These are phyloP conservation scores for Brotula barbata DNA, from an alignment of 2,797 vertebrate species.

Conservation along the genomic window DNA sequence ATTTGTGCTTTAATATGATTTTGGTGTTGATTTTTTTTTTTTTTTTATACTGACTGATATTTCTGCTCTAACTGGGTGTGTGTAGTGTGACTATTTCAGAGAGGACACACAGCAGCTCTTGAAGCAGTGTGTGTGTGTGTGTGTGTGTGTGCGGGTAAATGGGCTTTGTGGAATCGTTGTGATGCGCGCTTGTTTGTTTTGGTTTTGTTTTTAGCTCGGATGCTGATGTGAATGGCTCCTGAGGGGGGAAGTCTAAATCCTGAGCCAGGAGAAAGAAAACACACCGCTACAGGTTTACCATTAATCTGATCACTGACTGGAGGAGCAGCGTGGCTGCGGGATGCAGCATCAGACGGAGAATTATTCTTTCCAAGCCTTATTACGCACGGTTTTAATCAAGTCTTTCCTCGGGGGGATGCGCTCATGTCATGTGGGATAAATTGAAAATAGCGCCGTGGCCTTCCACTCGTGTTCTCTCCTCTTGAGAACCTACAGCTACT, in stretches of 20 bases:
- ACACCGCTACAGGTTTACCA: constrained; percentile 3
- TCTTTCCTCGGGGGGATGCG: constrained; percentile 17
- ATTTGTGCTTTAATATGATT: no score
- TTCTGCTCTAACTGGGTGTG: no score
- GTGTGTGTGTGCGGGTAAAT: no score
- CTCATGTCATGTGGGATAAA: constrained; percentile 8
- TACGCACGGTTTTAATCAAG: constrained; percentile 40
- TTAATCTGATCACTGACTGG: constrained; percentile 2
- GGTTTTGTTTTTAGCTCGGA: neutral
- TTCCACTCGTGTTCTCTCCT: constrained; percentile 8
- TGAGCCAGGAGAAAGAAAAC: constrained; percentile 11
- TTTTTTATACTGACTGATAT: no score
- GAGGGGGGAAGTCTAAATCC: constrained; percentile 16
- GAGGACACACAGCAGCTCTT: no score
- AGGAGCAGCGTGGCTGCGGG: neutral
- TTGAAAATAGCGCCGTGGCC: constrained; percentile 18
- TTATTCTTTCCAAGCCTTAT: constrained; percentile 23
- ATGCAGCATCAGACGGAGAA: neutral
- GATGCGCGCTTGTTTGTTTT: neutral
- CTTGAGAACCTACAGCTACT: constrained; percentile 31
- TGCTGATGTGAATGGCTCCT: constrained; percentile 23
- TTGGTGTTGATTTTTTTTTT: no score
- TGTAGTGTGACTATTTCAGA: no score
- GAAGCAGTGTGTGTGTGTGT: no score
- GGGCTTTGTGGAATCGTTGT: constrained; percentile 2